Base-by-base conservation (phyloP, 2,888 invertebrate genomes). In the Eupelmus urozonus region DNA sequence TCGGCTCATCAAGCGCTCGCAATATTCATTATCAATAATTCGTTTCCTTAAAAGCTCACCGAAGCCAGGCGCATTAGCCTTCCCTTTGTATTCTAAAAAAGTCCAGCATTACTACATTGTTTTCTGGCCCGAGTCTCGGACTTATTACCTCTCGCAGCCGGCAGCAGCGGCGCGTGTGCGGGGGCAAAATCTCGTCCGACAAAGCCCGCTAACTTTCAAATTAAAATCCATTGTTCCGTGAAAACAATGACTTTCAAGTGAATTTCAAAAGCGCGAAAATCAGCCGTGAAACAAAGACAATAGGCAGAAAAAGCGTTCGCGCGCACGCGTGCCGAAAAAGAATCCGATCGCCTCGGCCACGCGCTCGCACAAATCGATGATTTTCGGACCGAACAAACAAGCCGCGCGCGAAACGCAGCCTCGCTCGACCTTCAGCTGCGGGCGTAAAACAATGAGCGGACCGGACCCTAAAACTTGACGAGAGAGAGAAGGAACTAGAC, bases 241-340 rank as follows among this genome's bases (percentile, higher is more conserved):
- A 71, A 80, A 80, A 78, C 78, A 80, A 80, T 80, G 75, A 70
- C 59, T 23, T 29, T 62, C 57, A 27, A 59, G 42, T 40, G 73
- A 34, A 42, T 29, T 53, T 59, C 74, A 9, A 55, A 71, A 72
- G 78, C 75, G 66, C 57, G 76, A 72, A 82, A 84, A 85, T 85
- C 82, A 82, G 82, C 84, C 86, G 85, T 86, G 83, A 86, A 87
- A 85, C 78, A 85, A 85, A 85, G 84, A 87, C 86, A 87, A 87
- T 87, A 83, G 85, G 82, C 84, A 84, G 86, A 85, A 86, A 86
- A 86, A 84, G 71, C 74, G 69, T 75, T 80, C 76, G 77, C 59
- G 65, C 76, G 49, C 59, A 42, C 40, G 25, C 18, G 23, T 7
- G 59, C 62, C 60, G 42, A 76, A 60, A 74, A 51, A 18, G 53